These are phyloP conservation scores for Pedetes capensis DNA, from an alignment of 2,113 vertebrate species.

Conservation along the genomic window DNA sequence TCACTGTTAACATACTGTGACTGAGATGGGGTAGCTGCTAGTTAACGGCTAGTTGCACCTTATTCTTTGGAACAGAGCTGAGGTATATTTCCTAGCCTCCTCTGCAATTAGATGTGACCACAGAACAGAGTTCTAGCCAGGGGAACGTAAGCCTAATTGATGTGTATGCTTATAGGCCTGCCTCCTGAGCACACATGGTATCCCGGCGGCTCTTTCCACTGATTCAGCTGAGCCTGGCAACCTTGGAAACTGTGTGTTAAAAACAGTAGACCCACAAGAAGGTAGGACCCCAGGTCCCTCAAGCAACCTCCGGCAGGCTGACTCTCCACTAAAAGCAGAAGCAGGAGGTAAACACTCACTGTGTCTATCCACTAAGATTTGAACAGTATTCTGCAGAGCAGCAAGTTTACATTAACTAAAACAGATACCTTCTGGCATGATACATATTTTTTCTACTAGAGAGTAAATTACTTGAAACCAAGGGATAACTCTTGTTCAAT, in stretches of 20 bases:
- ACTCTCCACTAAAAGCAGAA: background rate
- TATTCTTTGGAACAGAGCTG: background rate
- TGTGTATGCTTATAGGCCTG: background rate
- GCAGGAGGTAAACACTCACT: background rate
- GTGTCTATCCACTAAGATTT: background rate
- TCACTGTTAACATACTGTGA: background rate
- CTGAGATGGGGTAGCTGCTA: background rate
- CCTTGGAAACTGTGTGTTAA: background rate
- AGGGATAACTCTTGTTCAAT: background rate
- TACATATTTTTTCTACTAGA: background rate
- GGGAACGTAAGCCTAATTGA: background rate
- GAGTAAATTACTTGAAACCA: conserved; percentile 5
- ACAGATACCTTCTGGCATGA: background rate
- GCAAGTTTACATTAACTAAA: background rate
- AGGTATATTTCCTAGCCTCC: background rate
- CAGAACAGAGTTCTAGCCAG: background rate
- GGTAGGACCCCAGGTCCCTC: background rate
- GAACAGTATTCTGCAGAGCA: background rate
- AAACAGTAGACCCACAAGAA: background rate
- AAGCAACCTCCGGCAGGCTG: background rate
- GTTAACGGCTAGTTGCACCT: background rate
- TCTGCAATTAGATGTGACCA: background rate
- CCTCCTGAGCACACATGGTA: background rate
- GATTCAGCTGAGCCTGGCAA: background rate
- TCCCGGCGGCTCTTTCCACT: background rate